Base-by-base conservation (phyloP, 2,888 invertebrate genomes). In the Dyspetes luteomarginatus region DNA sequence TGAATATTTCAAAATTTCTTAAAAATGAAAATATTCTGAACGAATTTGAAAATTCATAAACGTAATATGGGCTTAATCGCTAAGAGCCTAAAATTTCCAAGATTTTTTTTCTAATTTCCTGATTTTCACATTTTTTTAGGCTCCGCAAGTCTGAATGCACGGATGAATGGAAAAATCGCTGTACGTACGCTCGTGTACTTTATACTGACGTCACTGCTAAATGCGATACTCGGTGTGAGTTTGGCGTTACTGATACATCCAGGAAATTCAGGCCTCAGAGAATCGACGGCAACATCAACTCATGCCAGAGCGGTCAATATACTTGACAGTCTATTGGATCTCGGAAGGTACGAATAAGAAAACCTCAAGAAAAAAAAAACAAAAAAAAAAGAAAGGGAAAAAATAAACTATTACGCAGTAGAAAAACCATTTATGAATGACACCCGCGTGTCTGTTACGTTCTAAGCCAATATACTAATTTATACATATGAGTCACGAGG, bases 311-410 rank as follows among this genome's bases (percentile, higher is more conserved):
- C 95, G 82, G 95, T 96, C 78, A 96, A 95, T 90, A 94, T 97
- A 86, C 92, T 98, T 91, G 98, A 98, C 90, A 97, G 97, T 87
- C 94, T 98, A 85, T 93, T 98, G 89, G 98, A 98, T 93, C 95
- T 98, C 90, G 97, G 98, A 89, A 95, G 97, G 97, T 97, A 91
- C 92, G 93, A 76, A 41, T 12, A 4, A 50, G 36, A 9, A 41
- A 48, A 19, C 24, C 3, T 22, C 1, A 12, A 52, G 12, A 17
- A 43, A 4, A 9, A n/a, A 7, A 41, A 22, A 26, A 68, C 4
- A 36, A 36, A 15, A 43, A 55, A 55, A 48, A 45, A 48, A 48
- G 17, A 48, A 17, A 17, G 9, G 0, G 9, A 19, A 3, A 4
- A 0, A 19, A 7, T 30, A 36, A 41, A 36, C 4, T 12, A 36